These are phyloP conservation scores for Manis pentadactyla DNA, from an alignment of 2,797 vertebrate species.

Conservation along the genomic window DNA sequence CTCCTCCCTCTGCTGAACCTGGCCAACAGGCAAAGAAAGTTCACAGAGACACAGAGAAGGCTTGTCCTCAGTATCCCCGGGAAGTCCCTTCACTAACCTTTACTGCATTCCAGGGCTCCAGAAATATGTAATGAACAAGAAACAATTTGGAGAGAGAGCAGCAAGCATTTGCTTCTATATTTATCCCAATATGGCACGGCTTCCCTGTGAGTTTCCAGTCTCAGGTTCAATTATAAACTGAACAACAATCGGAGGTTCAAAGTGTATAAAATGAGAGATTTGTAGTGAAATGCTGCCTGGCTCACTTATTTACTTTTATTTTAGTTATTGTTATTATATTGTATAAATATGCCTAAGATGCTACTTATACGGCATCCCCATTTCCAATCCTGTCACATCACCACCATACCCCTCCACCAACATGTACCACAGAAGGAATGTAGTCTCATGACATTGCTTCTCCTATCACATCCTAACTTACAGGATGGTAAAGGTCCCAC, in stretches of 20 bases:
- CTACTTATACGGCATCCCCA: not conserved
- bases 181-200: not conserved
- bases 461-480: not conserved
- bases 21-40: not conserved
- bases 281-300: not conserved
- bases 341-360: not conserved
- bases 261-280: not conserved
- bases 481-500: not conserved
- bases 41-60: not conserved
- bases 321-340: not conserved
- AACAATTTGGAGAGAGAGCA: not conserved
- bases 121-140: not conserved
- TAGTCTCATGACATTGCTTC: not conserved
- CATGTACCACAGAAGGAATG: not conserved
- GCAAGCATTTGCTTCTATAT: not conserved
- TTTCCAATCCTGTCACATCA: not conserved
- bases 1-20: not conserved
- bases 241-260: not conserved
- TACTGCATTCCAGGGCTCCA: not conserved
- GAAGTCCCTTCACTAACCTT: not conserved
- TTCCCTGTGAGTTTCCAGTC: not conserved
- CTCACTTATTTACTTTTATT: not conserved
- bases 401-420: fast-evolving
- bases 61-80: not conserved
- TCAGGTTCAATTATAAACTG: not conserved